A percentile compares a stretch with the other conserved stretches of the same genome.
Evolutionary conservation across 2,113 vertebrate species (phyloP).

Genomic region (Poeciliopsis occidentalis): DNA sequence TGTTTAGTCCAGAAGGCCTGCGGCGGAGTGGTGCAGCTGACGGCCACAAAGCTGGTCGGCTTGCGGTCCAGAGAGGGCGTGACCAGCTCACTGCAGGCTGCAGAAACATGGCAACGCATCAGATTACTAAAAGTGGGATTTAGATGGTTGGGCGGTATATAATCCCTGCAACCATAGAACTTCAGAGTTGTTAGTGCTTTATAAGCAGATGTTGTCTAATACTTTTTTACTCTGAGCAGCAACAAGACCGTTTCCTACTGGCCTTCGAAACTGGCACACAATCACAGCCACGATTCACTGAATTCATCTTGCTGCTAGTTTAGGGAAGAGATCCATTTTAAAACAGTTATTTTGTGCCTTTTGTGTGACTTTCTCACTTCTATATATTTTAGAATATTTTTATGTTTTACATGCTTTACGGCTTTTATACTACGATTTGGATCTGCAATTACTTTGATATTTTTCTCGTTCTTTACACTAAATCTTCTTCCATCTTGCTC

Average conservation of each 20-base stretch:
- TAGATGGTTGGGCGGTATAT: conserved; percentile 26
- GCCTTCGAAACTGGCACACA: background rate
- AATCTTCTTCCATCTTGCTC: background rate
- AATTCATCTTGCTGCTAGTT: background rate
- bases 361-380: background rate
- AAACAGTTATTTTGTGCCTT: background rate
- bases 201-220: conserved; percentile 3
- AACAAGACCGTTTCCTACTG: background rate
- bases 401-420: background rate
- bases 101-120: conserved; percentile 22
- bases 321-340: background rate
- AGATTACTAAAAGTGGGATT: conserved; percentile 57
- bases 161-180: conserved; percentile 30
- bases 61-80: conserved; percentile 94
- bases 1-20: conserved; percentile 99
- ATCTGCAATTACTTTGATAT: background rate
- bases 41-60: conserved; percentile 96
- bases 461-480: background rate
- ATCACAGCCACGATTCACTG: background rate
- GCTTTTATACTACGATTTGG: background rate
- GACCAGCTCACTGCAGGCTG: conserved; percentile 96
- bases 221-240: conserved; percentile 3
- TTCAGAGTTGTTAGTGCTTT: conserved; percentile 8
- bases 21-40: conserved; percentile 98
- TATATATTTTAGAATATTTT: background rate